A percentile compares a stretch with the other conserved stretches of the same genome.
Conservation (phyloP, 2,888 invertebrate genomes). For the Listrodromus nycthemerus region DNA sequence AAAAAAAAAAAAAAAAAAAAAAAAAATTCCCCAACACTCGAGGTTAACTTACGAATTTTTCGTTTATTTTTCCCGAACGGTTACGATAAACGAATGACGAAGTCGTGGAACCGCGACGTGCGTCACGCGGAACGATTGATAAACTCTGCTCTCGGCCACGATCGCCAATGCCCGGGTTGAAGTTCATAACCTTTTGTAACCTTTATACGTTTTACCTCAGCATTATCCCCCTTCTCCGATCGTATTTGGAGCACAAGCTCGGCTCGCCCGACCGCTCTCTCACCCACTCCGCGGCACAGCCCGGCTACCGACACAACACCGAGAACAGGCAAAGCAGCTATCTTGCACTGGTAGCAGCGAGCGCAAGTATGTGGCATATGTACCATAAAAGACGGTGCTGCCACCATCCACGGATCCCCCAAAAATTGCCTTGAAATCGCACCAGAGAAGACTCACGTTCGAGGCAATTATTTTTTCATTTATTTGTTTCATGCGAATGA, state of each 20-base stretch:
- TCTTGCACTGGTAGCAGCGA: not conserved
- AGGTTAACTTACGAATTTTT: conserved; percentile 49
- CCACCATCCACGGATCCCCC: conserved; percentile 9
- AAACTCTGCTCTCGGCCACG: conserved; percentile 72
- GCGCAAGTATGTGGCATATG: conserved; percentile 15
- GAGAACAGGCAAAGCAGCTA: conserved; percentile 14
- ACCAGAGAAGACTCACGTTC: no score
- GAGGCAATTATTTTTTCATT: not conserved
- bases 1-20: no score
- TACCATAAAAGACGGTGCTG: conserved; percentile 8
- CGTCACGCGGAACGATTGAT: conserved; percentile 74
- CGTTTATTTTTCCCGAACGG: not conserved
- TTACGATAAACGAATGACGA: not conserved
- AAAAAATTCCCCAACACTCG: conserved; percentile 33
- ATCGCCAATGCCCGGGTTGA: conserved; percentile 75
- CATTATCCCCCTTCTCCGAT: conserved; percentile 71
- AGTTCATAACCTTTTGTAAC: conserved; percentile 82
- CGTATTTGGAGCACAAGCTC: conserved; percentile 63
- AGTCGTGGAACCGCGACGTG: conserved; percentile 57
- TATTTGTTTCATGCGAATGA: not conserved
- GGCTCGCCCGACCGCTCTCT: conserved; percentile 71
- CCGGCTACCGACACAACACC: conserved; percentile 23
- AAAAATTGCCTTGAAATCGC: not conserved
- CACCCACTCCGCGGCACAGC: conserved; percentile 70
- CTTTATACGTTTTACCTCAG: conserved; percentile 76